Base-by-base conservation (phyloP, 2,888 invertebrate genomes). In the Synergus umbraculus region DNA sequence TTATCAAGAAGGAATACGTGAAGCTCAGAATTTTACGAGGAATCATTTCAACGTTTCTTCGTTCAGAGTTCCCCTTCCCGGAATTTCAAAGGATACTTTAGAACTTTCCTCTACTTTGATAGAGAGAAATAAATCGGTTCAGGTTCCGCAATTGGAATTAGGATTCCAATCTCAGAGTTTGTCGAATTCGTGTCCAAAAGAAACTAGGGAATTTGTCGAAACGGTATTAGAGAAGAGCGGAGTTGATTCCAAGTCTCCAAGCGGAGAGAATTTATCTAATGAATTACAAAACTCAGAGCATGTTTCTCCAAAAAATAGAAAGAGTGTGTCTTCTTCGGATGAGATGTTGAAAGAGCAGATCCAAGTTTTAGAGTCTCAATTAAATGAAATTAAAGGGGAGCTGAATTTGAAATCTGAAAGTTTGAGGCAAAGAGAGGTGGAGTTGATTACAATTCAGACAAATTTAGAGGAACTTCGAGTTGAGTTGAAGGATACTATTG, bases 331-430 rank as follows among this genome's bases (percentile, higher is more conserved):
- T 41, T 41, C 64, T 22, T 54, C 73, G 15, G 73, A 73, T 54
- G 73, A 58, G 10, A 18, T 73, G n/a, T 12, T 73, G 1, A 15
- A 29, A 15, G 73, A 81, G 10, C 79, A 78, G 3, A 85, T 86
- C 58, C 83, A 86, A 65, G 85, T 88, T 5, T 78, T 89, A 8
- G 88, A 90, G 63, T 82, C 81, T n/a, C 95, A 95, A 84, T 93
- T 96, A 78, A 90, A 92, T 69, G 93, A 94, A 41, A 89, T 95
- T 76, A 95, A 94, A 82, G 93, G 93, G 82, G 94, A 94, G 69
- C 87, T 96, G 65, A 94, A 94, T 44, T 94, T 94, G 87, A 95
- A 95, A 88, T 94, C 94, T 81, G 88, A 92, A 63, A 92, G 93
- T 65, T 93, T 95, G 13, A 92, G 93, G 73, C 94, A 95, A 54